phyloP scores from a whole-genome alignment of 1,140 invertebrate species.

The Dreissena polymorpha region DNA sequence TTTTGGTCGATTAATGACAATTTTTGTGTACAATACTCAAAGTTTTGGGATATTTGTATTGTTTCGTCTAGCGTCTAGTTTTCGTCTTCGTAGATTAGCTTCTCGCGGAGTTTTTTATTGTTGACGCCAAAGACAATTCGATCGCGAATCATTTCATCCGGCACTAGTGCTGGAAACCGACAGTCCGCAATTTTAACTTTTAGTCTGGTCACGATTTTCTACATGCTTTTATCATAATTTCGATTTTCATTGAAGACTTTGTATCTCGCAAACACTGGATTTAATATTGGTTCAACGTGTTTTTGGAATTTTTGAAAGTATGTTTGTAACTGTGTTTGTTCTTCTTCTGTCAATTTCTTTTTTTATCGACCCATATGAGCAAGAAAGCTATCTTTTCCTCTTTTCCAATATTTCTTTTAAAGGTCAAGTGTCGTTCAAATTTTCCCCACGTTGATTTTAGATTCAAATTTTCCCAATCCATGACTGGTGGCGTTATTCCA shows the following conservation, averaged over 20 bases:
- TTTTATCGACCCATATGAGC: too few relatives aligned
- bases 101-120: not conserved
- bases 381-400: too few relatives aligned
- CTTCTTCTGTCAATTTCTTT: too few relatives aligned
- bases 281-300: not conserved
- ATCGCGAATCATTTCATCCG: slow-evolving; percentile 11
- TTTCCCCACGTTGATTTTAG: too few relatives aligned
- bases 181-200: slow-evolving; percentile 4
- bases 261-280: slow-evolving; percentile 24
- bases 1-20: not conserved
- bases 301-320: too few relatives aligned
- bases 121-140: slow-evolving; percentile 2
- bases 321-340: too few relatives aligned
- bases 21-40: not conserved
- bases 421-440: too few relatives aligned
- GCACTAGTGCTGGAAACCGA: not conserved
- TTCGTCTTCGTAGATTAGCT: slow-evolving; percentile 11
- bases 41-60: slow-evolving; percentile 17
- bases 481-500: too few relatives aligned
- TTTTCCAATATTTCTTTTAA: too few relatives aligned
- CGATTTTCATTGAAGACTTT: not conserved
- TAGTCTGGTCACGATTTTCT: not conserved
- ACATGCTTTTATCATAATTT: not conserved
- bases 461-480: too few relatives aligned
- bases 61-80: slow-evolving; percentile 2